Base-by-base conservation (phyloP, 2,888 invertebrate genomes). In the Drosophila putrida region DNA sequence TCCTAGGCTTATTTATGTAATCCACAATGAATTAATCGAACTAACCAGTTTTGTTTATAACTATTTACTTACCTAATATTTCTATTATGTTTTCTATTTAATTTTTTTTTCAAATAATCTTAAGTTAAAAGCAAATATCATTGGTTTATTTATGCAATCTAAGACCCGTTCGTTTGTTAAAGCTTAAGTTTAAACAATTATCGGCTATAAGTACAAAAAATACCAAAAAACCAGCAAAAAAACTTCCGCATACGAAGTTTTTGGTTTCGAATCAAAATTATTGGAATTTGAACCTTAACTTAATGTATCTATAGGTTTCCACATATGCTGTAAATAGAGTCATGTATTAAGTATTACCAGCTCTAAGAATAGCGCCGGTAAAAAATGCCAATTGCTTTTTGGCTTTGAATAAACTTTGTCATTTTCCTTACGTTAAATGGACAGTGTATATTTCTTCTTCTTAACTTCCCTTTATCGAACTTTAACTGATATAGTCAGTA, bases 151-250 rank as follows among this genome's bases (percentile, higher is more conserved):
- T 62, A 58, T 54, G 31, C 41, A 54, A 10, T 46, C 6, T 72
- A 36, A 31, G 31, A 25, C 44, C 44, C 55, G 20, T 33, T 38
- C 39, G 59, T 73, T 65, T 39, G 41, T 61, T 72, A 65, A 78
- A 65, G 53, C 20, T 58, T 78, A 73, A 65, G 36, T 27, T 72
- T 53, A 76, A 47, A 39, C 38, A 35, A 41, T 41, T 58, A 50
- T 50, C 46, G 58, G 38, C 41, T 68, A 67, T 57, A 51, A 1
- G 28, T n/a, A 31, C 31, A 31, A 39, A 31, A 39, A 33, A 53
- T 36, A n/a, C 4, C 6, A 38, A 28, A 28, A 36, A 35, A 20
- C 1, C 15, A 33, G 9, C 28, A 38, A 53, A 46, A 53, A 27
- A 27, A 35, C 38, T 47, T 15, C n/a, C n/a, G n/a, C n/a, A 9